Evolutionary conservation across 2,113 vertebrate genomes (phyloP).

Genomic region (Castor canadensis): DNA sequence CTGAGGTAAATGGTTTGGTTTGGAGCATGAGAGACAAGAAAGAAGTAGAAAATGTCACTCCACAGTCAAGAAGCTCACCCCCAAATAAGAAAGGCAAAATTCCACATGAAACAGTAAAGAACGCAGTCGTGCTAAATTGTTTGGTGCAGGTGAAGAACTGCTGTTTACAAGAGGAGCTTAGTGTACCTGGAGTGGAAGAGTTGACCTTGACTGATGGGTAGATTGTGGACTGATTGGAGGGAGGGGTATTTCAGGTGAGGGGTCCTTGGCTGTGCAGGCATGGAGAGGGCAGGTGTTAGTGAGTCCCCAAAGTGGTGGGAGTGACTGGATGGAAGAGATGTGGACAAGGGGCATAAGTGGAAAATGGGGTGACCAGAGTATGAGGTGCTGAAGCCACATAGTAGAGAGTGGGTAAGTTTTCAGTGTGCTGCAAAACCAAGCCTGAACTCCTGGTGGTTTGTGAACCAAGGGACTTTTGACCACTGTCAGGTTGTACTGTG

Average conservation of each 20-base stretch:
- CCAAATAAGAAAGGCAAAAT: not conserved
- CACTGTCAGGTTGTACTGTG: accelerated
- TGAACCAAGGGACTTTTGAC: not conserved
- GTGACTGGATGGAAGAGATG: not conserved
- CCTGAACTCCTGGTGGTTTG: not conserved
- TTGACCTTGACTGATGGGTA: not conserved
- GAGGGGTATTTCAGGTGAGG: no score
- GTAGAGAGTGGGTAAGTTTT: not conserved
- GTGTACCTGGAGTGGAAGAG: not conserved
- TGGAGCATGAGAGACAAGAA: not conserved
- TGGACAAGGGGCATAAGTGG: not conserved
- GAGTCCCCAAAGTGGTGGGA: not conserved
- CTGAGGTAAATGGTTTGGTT: not conserved
- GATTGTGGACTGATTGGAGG: not conserved
- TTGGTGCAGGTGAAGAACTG: accelerated
- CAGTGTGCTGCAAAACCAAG: not conserved
- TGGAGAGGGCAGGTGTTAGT: not conserved
- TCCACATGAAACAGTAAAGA: no score
- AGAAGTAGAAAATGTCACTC: not conserved
- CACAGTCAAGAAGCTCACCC: not conserved
- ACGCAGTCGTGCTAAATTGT: accelerated
- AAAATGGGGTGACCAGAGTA: not conserved
- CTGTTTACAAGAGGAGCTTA: not conserved
- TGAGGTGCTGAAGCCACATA: not conserved
- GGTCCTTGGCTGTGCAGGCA: not conserved